These are phyloP conservation scores for Idaea dimidiata DNA, from an alignment of 2,888 invertebrate species.

Conservation along the genomic window DNA sequence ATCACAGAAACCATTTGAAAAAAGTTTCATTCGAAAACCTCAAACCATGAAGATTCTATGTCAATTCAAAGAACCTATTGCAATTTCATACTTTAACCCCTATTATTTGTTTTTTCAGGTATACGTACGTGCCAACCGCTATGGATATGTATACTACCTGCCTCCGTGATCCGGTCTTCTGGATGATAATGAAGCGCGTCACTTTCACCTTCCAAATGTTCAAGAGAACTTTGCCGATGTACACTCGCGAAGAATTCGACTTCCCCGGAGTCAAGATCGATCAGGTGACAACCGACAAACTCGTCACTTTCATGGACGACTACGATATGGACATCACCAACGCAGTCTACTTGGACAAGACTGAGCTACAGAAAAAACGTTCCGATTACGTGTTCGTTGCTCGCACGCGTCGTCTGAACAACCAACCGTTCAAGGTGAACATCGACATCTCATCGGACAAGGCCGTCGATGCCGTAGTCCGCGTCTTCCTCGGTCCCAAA, in stretches of 20 bases:
- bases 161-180: slow-evolving; percentile 87
- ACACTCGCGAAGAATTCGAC: slow-evolving; percentile 81
- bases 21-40: no score
- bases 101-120: no score
- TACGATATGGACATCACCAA: slow-evolving; percentile 85
- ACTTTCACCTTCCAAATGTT: slow-evolving; percentile 78
- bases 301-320: slow-evolving; percentile 86
- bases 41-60: no score
- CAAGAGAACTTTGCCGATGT: slow-evolving; percentile 80
- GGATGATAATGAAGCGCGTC: slow-evolving; percentile 84
- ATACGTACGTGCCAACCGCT: slow-evolving; percentile 80
- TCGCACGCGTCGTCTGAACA: slow-evolving; percentile 83
- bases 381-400: slow-evolving; percentile 75
- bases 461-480: slow-evolving; percentile 81
- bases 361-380: slow-evolving; percentile 71
- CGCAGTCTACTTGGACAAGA: slow-evolving; percentile 74
- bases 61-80: no score
- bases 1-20: no score
- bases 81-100: no score
- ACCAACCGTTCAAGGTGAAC: slow-evolving; percentile 83
- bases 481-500: slow-evolving; percentile 86
- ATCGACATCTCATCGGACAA: slow-evolving; percentile 80
- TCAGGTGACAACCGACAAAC: slow-evolving; percentile 81
- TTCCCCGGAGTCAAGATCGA: slow-evolving; percentile 85
- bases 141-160: slow-evolving; percentile 83